A percentile compares a stretch with the other conserved stretches of the same genome.
phyloP scores from a whole-genome alignment of 1,140 invertebrate genomes.

The Aphelinus certus region DNA sequence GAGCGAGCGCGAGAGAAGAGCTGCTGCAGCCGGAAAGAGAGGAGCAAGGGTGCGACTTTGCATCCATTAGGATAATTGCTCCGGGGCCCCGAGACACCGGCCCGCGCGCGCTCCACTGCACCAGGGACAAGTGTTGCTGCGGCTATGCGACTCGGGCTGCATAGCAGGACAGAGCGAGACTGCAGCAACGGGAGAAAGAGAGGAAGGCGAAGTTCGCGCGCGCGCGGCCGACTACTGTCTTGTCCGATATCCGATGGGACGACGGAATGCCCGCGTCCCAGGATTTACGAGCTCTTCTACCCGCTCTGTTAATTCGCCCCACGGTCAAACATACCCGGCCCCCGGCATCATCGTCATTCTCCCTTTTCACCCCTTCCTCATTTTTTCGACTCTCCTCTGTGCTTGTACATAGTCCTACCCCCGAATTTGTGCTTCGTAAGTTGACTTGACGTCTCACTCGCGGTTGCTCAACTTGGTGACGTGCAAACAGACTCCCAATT shows the following conservation, averaged over 20 bases:
- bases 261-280: neutral
- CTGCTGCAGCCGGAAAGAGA: neutral
- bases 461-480: no score
- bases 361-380: neutral
- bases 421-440: neutral
- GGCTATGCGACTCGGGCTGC: conserved; percentile 18
- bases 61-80: conserved; percentile 68
- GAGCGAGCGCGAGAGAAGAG: conserved; percentile 29
- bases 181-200: conserved; percentile 21
- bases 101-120: conserved; percentile 28
- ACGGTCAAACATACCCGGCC: no score
- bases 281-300: no score
- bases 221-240: no score
- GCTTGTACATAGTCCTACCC: conserved; percentile 27
- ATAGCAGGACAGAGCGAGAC: conserved; percentile 30
- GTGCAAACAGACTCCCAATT: no score
- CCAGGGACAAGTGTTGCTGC: no score
- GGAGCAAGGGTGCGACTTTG: conserved; percentile 59
- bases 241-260: neutral
- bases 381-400: conserved; percentile 28
- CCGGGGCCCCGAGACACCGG: conserved; percentile 51
- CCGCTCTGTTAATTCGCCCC: no score
- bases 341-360: no score
- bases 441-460: no score
- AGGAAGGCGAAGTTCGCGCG: neutral